Evolutionary conservation across 30 jellyfish, hydroid and myxozoan species (phyloP), one percentile per base, ranked within the genome.

Genomic region (Chironex yamaguchii): DNA sequence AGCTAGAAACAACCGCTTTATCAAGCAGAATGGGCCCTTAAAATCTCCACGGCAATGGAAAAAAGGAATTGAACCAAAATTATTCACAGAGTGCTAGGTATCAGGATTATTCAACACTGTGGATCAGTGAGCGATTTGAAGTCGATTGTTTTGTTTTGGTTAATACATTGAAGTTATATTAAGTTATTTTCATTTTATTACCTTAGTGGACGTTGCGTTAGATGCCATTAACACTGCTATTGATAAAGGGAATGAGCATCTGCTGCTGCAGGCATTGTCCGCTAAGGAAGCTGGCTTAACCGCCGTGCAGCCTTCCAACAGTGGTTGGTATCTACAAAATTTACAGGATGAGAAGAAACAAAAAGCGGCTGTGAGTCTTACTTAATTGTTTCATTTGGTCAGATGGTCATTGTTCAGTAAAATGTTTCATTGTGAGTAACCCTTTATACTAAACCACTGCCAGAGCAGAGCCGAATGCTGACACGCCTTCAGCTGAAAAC

Each of bases 351-450:
- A 94, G 67, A 94, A 94, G 68, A 89, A 95, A 9, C 85, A 78
- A n/a, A 94, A 94, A 74, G 99, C 94, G 25, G 81, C 88, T 91
- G 99, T 94, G 71, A n/a, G n/a, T n/a, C n/a, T n/a, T n/a, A n/a
- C n/a, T n/a, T n/a, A n/a, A n/a, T n/a, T n/a, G n/a, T n/a, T n/a
- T n/a, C n/a, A n/a, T n/a, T n/a, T n/a, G n/a, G n/a, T n/a, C n/a
- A n/a, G n/a, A n/a, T n/a, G n/a, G n/a, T n/a, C n/a, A n/a, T n/a
- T n/a, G n/a, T n/a, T n/a, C n/a, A n/a, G n/a, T n/a, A n/a, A n/a
- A n/a, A n/a, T n/a, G n/a, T n/a, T n/a, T n/a, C n/a, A n/a, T n/a
- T n/a, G n/a, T n/a, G n/a, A n/a, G n/a, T n/a, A n/a, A n/a, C n/a
- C n/a, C n/a, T n/a, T n/a, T n/a, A n/a, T n/a, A n/a, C n/a, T n/a